phyloP scores from a whole-genome alignment of 2,888 invertebrate species.

The Calliphora vomitoria region DNA sequence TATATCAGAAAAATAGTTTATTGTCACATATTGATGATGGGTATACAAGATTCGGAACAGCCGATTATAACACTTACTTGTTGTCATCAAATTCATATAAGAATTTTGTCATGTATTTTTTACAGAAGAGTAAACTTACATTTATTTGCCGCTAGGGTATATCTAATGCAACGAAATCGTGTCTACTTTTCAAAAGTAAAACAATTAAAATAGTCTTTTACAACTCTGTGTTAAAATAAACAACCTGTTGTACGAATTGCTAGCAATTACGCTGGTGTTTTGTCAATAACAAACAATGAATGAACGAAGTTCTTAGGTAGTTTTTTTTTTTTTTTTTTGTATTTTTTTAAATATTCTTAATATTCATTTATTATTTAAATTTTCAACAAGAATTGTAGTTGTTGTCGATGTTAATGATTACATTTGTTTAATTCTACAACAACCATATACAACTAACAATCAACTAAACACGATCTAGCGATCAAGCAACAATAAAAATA shows the following conservation, averaged over 20 bases:
- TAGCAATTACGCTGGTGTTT: conserved; percentile 52
- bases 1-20: no score
- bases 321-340: conserved; percentile 46
- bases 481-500: not conserved
- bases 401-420: conserved; percentile 57
- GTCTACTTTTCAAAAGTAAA: no score
- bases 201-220: not conserved
- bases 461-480: conserved; percentile 29
- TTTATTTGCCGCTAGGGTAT: no score
- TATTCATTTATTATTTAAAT: conserved; percentile 62
- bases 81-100: no score
- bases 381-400: conserved; percentile 44
- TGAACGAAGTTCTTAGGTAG: conserved; percentile 31
- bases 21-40: no score
- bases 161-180: no score
- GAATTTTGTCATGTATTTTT: no score
- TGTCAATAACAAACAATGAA: conserved; percentile 61
- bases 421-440: conserved; percentile 57
- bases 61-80: no score
- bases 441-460: conserved; percentile 22
- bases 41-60: no score
- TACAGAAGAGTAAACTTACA: no score
- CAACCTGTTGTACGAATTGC: conserved; percentile 34
- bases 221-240: not conserved
- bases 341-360: conserved; percentile 9